A percentile compares a stretch with the other conserved stretches of the same genome.
Evolutionary conservation across 2,113 vertebrate species (phyloP).

Genomic region (Kryptolebias marmoratus): DNA sequence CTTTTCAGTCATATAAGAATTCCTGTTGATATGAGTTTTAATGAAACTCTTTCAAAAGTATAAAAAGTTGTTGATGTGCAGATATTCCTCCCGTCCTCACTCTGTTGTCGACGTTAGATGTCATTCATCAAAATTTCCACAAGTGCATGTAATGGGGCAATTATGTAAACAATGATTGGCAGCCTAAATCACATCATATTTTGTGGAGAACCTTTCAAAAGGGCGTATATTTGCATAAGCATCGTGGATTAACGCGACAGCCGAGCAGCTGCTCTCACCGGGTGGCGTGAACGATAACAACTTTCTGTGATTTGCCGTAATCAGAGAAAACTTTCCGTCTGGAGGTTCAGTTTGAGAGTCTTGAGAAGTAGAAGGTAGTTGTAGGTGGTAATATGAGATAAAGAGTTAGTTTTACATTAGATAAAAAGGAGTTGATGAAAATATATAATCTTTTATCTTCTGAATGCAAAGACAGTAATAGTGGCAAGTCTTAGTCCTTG

Average conservation of each 20-base stretch:
- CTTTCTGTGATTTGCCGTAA: conserved; percentile 79
- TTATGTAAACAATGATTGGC: conserved; percentile 81
- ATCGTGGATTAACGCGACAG: conserved; percentile 72
- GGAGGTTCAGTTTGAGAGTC: conserved; percentile 56
- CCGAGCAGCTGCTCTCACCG: conserved; percentile 78
- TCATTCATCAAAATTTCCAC: conserved; percentile 67
- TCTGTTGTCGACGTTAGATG: conserved; percentile 39
- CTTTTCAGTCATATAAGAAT: neutral
- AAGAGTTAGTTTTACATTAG: neutral
- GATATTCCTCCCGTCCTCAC: conserved; percentile 29
- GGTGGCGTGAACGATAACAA: conserved; percentile 68
- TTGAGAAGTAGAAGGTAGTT: conserved; percentile 22
- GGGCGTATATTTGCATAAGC: conserved; percentile 82
- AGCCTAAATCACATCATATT: conserved; percentile 76
- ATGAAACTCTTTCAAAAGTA: conserved; percentile 10
- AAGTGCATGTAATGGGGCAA: conserved; percentile 56
- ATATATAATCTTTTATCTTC: too few species aligned
- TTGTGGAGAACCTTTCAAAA: conserved; percentile 79
- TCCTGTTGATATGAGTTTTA: conserved; percentile 4
- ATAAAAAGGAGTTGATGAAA: too few species aligned
- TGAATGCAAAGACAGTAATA: too few species aligned
- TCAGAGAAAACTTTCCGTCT: conserved; percentile 76
- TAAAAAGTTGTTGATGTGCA: conserved; percentile 36
- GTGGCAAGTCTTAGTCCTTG: too few species aligned
- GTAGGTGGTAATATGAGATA: neutral